Base-by-base conservation (phyloP, 2,888 invertebrate species). In the Falcaria lacertinaria region DNA sequence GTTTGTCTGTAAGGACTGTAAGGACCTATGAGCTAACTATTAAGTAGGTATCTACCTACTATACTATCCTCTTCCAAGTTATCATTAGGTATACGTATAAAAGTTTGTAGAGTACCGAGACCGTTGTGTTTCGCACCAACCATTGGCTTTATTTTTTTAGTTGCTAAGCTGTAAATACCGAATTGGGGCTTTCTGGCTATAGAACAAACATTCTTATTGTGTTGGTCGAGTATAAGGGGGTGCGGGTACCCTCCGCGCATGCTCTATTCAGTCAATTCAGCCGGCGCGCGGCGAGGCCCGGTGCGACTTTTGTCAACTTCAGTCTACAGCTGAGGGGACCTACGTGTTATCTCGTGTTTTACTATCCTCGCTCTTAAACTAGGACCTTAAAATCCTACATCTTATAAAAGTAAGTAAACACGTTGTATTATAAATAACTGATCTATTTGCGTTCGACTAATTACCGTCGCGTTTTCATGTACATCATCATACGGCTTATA, bases 321-420 rank as follows among this genome's bases (percentile, higher is more conserved):
- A 85, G 84, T 86, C 64, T 66, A 74, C 79, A 77, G 77, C 81
- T 79, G 80, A 73, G 72, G 60, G 67, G 64, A 69, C 64, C 63
- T 55, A 60, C 61, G 65, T 56, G 57, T 57, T 45, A 52, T 48
- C 65, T 66, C 54, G 70, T 64, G 60, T 46, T 65, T 46, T 34
- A 54, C 53, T 58, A 51, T 47, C 47, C 55, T 50, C 54, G 47
- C 56, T 52, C 56, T 57, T 57, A 58, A 61, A 54, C 64, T 68
- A 80, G 85, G 84, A 83, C 78, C 70, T 74, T 75, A 82, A 76
- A 82, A 80, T 80, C 87, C 80, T 82, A 76, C 61, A 68, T 66
- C 72, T 69, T 71, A 70, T 60, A 58, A 74, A 83, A 86, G 87
- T 88, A 72, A 88, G 87, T 87, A 62, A 4, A 5, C 19, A 13